Base-by-base conservation (phyloP, 1,140 invertebrate genomes). In the Drosophila micromelanica region DNA sequence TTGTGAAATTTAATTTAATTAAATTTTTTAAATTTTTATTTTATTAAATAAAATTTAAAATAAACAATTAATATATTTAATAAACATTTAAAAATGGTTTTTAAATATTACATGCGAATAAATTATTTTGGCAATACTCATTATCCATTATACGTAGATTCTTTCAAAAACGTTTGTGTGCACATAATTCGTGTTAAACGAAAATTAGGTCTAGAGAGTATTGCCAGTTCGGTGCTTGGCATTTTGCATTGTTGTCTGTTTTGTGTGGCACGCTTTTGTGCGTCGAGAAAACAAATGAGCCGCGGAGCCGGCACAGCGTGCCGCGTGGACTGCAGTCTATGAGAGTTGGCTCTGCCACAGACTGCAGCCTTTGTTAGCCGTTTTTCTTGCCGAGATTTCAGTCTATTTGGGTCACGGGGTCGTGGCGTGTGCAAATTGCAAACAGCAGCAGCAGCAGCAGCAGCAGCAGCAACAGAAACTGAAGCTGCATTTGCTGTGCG, bases 341-440 rank as follows among this genome's bases (percentile, higher is more conserved):
- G 82, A 78, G 81, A 81, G 67, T 87, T 76, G 82, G 43, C 20
- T 68, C 37, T 69, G 65, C 57, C 42, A 42, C 48, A 65, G 57
- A 76, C 76, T 48, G 38, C 11, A 64, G 68, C 56, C 77, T 80
- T 85, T 85, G 80, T 80, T 87, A 76, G 78, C 63, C 60, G 48
- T 80, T 75, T 67, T 76, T 80, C 62, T 80, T 84, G 68, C 63
- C 51, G 56, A 62, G 76, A 85, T 84, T 84, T 85, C 67, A 56
- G 64, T 73, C 72, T 73, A 89, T 82, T 71, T 87, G 69, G 82
- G 82, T 87, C 84, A 89, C 54, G 69, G 73, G 82, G 82, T 87
- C 84, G 79, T 89, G 62, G 84, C 73, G 75, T 89, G 76, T 76
- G 82, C 72, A 87, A 87, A 82, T 87, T 87, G 82, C 82, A 81